Evolutionary conservation across 2,797 vertebrate genomes (phyloP).

Genomic region (Spondyliosoma cantharus): DNA sequence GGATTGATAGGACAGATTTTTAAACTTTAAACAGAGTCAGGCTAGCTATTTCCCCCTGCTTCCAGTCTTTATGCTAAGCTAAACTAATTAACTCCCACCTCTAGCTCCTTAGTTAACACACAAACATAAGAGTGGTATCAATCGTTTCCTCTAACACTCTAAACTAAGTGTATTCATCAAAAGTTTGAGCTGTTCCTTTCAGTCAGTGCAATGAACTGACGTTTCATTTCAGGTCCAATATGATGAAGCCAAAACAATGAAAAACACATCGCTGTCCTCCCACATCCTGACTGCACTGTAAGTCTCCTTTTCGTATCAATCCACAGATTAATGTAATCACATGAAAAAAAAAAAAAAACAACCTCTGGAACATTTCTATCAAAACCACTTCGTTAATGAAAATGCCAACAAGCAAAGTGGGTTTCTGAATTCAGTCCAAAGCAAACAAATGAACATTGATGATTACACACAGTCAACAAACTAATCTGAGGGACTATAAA

Average conservation of each 20-base stretch:
- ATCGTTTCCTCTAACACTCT: not conserved
- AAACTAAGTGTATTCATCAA: not conserved
- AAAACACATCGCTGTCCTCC: not conserved
- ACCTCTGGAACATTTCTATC: constrained; percentile 3
- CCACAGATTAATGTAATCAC: constrained; percentile 15
- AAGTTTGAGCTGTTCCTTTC: not conserved
- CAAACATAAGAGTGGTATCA: not conserved
- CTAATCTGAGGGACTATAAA: constrained; percentile 26
- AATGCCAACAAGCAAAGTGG: constrained; percentile 23
- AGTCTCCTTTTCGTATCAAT: not conserved
- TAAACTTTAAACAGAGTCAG: not conserved
- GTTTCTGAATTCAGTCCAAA: constrained; percentile 27
- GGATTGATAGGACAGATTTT: not conserved
- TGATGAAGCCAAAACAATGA: constrained; percentile 19
- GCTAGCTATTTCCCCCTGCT: too few relatives aligned
- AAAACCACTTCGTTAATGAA: constrained; percentile 22
- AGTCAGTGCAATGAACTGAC: not conserved
- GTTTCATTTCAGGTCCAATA: constrained; percentile 3
- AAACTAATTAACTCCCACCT: not conserved
- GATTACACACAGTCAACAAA: constrained; percentile 35
- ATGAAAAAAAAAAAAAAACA: not conserved
- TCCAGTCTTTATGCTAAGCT: not conserved
- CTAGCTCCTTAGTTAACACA: not conserved
- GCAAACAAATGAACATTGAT: constrained; percentile 6
- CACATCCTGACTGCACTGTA: not conserved